These are phyloP conservation scores for Halcyon malimbica DNA, from an alignment of 2,113 vertebrate species.

Conservation along the genomic window DNA sequence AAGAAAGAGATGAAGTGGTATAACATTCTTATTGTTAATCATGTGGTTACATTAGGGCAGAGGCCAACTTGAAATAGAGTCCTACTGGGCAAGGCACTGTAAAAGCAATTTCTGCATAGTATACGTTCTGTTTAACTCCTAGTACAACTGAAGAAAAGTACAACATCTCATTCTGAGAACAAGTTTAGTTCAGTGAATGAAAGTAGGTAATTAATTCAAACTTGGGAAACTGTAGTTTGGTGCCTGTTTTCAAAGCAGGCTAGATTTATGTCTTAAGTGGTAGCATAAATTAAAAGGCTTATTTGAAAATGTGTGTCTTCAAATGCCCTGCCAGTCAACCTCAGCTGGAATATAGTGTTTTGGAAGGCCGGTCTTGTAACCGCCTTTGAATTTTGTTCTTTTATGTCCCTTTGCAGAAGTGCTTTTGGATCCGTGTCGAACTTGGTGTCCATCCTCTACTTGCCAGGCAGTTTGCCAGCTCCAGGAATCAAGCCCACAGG, in stretches of 20 bases:
- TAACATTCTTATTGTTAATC: background rate
- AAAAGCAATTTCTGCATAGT: background rate
- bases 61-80: background rate
- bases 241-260: background rate
- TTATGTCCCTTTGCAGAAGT: slow-evolving; percentile 82
- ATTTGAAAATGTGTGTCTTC: background rate
- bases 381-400: background rate
- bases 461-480: slow-evolving; percentile 98
- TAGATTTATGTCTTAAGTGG: background rate
- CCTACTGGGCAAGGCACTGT: background rate
- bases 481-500: slow-evolving; percentile 85
- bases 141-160: background rate
- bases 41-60: background rate
- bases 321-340: background rate
- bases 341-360: background rate
- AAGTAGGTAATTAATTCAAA: background rate
- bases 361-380: background rate
- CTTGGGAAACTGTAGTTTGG: background rate
- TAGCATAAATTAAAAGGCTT: background rate
- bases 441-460: slow-evolving; percentile 94
- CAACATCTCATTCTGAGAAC: background rate
- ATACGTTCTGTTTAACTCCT: background rate
- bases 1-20: background rate
- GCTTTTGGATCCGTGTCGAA: slow-evolving; percentile 95
- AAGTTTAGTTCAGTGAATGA: background rate